Conservation (phyloP, 2,113 vertebrate species). For the Myotis davidii region DNA sequence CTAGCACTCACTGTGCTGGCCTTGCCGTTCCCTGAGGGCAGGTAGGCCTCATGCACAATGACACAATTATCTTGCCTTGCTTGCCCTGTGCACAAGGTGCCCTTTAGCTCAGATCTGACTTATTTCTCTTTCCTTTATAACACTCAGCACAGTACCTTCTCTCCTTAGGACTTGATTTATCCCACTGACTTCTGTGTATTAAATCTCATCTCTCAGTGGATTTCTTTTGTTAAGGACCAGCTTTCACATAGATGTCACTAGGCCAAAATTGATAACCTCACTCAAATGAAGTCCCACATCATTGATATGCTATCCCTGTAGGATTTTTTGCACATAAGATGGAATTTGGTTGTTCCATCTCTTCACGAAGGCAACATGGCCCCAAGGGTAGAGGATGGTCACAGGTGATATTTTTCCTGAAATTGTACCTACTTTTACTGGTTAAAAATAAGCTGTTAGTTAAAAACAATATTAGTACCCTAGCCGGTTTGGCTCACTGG, state of each 20-base stretch:
- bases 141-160: neutral
- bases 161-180: neutral
- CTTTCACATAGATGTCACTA: slow-evolving; percentile 6
- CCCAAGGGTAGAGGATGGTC: neutral
- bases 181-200: neutral
- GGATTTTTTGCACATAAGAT: neutral
- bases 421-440: neutral
- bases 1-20: too few species aligned
- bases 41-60: too few species aligned
- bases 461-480: neutral
- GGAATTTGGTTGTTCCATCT: neutral
- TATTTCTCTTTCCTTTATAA: neutral
- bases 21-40: too few species aligned
- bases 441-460: slow-evolving; percentile 30
- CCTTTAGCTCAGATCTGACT: neutral
- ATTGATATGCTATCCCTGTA: neutral
- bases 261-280: neutral
- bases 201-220: neutral
- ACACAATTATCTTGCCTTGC: neutral
- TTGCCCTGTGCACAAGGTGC: neutral
- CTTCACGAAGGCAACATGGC: neutral
- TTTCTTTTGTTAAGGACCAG: slow-evolving; percentile 7
- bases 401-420: slow-evolving; percentile 31
- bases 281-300: neutral
- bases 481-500: too few species aligned